Base-by-base conservation (phyloP, 2,888 invertebrate genomes). In the Mechanitis messenoides region DNA sequence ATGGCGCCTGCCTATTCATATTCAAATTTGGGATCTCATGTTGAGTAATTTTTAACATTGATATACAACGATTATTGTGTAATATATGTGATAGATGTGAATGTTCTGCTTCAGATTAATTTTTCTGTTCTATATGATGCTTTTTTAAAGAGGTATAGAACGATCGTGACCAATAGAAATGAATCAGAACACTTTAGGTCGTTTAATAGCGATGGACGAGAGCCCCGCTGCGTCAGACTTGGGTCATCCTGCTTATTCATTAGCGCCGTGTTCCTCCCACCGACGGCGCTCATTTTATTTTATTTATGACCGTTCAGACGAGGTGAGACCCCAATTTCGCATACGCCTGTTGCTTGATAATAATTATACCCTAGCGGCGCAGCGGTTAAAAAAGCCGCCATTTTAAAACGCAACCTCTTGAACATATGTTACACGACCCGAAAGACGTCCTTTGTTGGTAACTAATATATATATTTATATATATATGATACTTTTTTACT, bases 261-360 rank as follows among this genome's bases (percentile, higher is more conserved):
- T 90, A 89, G 85, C 76, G 80, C 76, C 66, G 71, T 74, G 84
- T 80, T 84, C 87, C 88, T 85, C 87, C 88, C 89, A 87, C 87
- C 76, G 77, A 74, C 79, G 74, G 74, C 74, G 80, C 77, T 86
- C 82, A 86, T 88, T 87, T 90, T 87, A 79, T 79, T 87, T 90
- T 90, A 89, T 89, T 88, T 88, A 88, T 83, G 83, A 80, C 78
- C 80, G 81, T 76, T 79, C 81, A 76, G 79, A 69, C 80, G 86
- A 88, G 88, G 88, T 88, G 88, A 88, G 87, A 89, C 89, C 87
- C 90, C 86, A 89, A 90, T 90, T 89, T 90, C 81, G 90, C 90
- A 87, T 88, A 80, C 83, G 85, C 81, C 83, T 76, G 80, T 82
- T 81, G 81, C 84, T 81, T 78, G 80, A 86, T 89, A 88, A 89